Evolutionary conservation across 2,113 vertebrate genomes (phyloP).

Genomic region (Hippopotamus amphibius): DNA sequence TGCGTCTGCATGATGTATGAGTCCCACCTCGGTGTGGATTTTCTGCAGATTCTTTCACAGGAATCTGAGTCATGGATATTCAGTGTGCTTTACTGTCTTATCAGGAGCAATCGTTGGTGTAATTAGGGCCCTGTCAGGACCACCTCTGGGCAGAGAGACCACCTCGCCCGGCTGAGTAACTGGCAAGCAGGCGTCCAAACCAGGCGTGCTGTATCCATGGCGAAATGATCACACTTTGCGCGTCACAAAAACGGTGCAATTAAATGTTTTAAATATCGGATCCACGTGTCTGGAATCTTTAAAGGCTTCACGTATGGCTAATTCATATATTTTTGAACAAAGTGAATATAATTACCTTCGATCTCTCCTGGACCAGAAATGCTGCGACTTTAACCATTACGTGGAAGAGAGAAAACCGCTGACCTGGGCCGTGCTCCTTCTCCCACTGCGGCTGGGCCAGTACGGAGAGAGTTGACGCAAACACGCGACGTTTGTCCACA

Average conservation of each 20-base stretch:
- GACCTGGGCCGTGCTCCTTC: fast-evolving
- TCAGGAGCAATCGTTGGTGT: not conserved
- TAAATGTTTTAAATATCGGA: conserved; percentile 57
- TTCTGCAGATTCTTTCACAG: not conserved
- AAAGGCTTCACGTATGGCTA: conserved; percentile 32
- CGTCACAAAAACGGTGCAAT: conserved; percentile 65
- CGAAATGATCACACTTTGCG: conserved; percentile 69
- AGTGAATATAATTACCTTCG: not conserved
- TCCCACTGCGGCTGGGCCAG: not conserved
- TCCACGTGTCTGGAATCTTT: conserved; percentile 58
- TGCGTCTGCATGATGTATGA: fast-evolving
- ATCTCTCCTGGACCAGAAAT: not conserved
- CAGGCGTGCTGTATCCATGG: conserved; percentile 52
- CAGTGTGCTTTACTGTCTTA: not conserved
- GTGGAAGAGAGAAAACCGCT: not conserved
- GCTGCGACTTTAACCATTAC: fast-evolving
- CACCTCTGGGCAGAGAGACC: conserved; percentile 42
- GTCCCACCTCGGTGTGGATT: not conserved
- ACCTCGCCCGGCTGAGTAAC: conserved; percentile 67
- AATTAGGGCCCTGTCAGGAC: not conserved
- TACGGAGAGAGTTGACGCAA: not conserved
- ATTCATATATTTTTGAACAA: conserved; percentile 35
- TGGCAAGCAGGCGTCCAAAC: conserved; percentile 46
- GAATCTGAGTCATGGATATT: conserved; percentile 39
- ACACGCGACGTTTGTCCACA: not conserved